Evolutionary conservation across 2,888 invertebrate species (phyloP).

Genomic region (Lymantria monacha): DNA sequence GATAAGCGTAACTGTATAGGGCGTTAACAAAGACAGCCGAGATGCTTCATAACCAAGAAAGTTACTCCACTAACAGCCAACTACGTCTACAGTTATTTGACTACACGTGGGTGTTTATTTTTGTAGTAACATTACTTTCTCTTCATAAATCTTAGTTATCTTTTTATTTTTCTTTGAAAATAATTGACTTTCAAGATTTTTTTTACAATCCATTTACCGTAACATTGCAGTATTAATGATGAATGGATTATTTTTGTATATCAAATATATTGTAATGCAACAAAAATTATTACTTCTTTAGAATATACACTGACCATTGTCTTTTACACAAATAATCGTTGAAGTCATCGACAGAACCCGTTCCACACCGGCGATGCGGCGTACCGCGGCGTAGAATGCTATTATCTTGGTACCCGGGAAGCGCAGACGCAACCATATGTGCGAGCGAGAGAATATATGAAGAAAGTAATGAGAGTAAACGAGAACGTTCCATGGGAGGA

Average conservation of each 20-base stretch:
- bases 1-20: constrained; percentile 64
- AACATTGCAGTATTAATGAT: no score
- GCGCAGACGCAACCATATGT: constrained; percentile 70
- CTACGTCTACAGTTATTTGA: constrained; percentile 47
- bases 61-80: constrained; percentile 53
- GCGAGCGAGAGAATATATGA: constrained; percentile 54
- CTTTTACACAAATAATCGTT: constrained; percentile 74
- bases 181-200: no score
- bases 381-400: constrained; percentile 80
- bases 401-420: constrained; percentile 73
- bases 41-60: constrained; percentile 55
- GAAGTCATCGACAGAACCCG: constrained; percentile 79
- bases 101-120: constrained; percentile 23
- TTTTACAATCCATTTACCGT: no score
- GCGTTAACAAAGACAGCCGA: constrained; percentile 57
- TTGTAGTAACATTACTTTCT: not conserved
- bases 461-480: constrained; percentile 61
- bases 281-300: constrained; percentile 19
- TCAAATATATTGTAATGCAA: not conserved
- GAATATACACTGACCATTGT: constrained; percentile 67
- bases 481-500: constrained; percentile 71
- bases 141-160: not conserved
- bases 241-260: no score
- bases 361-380: constrained; percentile 77
- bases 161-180: no score